These are phyloP conservation scores for Maconellicoccus hirsutus DNA, from an alignment of 1,140 invertebrate species.

Conservation along the genomic window DNA sequence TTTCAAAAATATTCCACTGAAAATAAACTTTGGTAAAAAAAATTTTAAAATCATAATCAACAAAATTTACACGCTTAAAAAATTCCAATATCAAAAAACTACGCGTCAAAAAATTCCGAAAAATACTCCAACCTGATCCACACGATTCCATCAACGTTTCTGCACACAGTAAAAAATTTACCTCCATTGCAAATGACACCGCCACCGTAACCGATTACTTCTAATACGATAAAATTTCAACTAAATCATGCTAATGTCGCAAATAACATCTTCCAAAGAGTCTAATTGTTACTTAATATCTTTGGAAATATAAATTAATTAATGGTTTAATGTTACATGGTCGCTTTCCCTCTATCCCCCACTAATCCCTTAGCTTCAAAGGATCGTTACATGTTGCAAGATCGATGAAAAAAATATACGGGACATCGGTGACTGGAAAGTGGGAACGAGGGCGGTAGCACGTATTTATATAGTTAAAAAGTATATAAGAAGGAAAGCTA, in stretches of 20 bases:
- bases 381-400: slow-evolving; percentile 21
- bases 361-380: slow-evolving; percentile 16
- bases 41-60: no score
- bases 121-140: neutral
- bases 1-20: no score
- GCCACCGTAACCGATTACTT: neutral
- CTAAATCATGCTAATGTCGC: neutral
- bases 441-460: slow-evolving; percentile 14
- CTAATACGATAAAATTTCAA: neutral
- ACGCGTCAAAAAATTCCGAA: neutral
- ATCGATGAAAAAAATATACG: neutral
- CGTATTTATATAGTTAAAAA: slow-evolving; percentile 20
- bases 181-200: neutral
- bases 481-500: slow-evolving; percentile 15
- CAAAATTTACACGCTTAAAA: no score
- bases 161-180: neutral
- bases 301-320: slow-evolving; percentile 16
- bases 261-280: slow-evolving; percentile 10
- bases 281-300: slow-evolving; percentile 11
- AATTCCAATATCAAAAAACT: no score
- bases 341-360: slow-evolving; percentile 6
- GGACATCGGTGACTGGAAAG: neutral
- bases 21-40: no score
- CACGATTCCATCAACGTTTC: neutral
- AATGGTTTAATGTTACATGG: slow-evolving; percentile 17